Percentiles rank a stretch among this genome's conserved stretches.
phyloP scores from a whole-genome alignment of 2,113 vertebrate genomes.

The Pampusana beccarii region DNA sequence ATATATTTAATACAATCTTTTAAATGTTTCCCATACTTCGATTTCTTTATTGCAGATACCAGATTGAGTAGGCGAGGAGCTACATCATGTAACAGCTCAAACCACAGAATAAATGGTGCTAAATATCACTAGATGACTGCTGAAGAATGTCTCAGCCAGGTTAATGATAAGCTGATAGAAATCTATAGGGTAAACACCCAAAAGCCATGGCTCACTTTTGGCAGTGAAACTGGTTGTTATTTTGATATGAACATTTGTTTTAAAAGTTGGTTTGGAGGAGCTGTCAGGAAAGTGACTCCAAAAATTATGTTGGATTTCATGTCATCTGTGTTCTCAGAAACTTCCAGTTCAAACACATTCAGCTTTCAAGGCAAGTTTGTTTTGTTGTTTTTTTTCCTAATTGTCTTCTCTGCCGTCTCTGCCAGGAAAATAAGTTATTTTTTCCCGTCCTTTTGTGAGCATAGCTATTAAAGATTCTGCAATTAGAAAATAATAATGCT shows the following conservation, averaged over 20 bases:
- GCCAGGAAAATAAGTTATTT: constrained; percentile 3
- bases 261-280: neutral
- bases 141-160: constrained; percentile 67
- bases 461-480: neutral
- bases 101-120: neutral
- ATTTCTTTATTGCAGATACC: constrained; percentile 11
- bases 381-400: neutral
- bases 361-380: neutral
- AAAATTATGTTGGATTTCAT: neutral
- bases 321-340: neutral
- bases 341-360: neutral
- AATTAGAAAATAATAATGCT: neutral
- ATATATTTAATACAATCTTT: neutral
- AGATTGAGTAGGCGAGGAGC: neutral
- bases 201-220: neutral
- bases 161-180: constrained; percentile 67
- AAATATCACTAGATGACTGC: constrained; percentile 41
- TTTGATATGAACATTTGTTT: neutral
- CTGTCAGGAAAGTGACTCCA: neutral
- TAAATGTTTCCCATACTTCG: neutral
- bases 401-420: neutral
- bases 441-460: constrained; percentile 19
- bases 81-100: neutral
- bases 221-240: neutral
- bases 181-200: constrained; percentile 43